Evolutionary conservation across 2,888 invertebrate genomes (phyloP), one percentile per base, ranked within the genome.

Genomic region (Lagria hirta): DNA sequence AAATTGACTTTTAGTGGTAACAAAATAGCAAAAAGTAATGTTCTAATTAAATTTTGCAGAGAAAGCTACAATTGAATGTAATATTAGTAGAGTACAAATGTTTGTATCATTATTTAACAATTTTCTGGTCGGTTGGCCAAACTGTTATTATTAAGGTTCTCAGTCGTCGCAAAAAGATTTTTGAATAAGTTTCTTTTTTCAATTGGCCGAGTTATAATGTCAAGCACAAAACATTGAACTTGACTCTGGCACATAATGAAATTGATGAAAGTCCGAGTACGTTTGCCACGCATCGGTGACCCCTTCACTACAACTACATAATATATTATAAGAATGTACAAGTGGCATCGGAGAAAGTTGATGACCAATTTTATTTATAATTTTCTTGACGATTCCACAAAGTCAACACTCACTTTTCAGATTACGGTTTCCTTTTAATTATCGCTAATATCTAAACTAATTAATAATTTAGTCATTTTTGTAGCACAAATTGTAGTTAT

Each of bases 221-320:
- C 43, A 43, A 43, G 43, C 43, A 29, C 43, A 43, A 43, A 43
- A 22, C 43, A 36, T 43, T 43, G 43, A 43, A 43, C 43, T 43
- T 43, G 43, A 43, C 43, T 43, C 26, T 16, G 32, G 27, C 34
- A 26, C 24, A 29, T 43, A 36, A 43, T 29, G 43, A 36, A 36
- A 36, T 36, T 34, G 43, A 43, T 43, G 43, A 43, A 43, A 43
- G 43, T 43, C 16, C 24, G 34, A 35, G 17, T 36, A 42, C 26
- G 27, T 34, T 42, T 34, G 26, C 33, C 35, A 42, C 28, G 42
- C 34, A 42, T 17, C 34, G 42, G 4, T 42, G 42, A 13, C 32
- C 42, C 42, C 34, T 34, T 34, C 41, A 27, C 41, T 26, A 33
- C 18, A 17, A n/a, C 7, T 23, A 14, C 8, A 29, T 38, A 38